A percentile compares a stretch with the other conserved stretches of the same genome.
phyloP scores from a whole-genome alignment of 2,888 invertebrate genomes.

The Caenorhabditis drosophilae region DNA sequence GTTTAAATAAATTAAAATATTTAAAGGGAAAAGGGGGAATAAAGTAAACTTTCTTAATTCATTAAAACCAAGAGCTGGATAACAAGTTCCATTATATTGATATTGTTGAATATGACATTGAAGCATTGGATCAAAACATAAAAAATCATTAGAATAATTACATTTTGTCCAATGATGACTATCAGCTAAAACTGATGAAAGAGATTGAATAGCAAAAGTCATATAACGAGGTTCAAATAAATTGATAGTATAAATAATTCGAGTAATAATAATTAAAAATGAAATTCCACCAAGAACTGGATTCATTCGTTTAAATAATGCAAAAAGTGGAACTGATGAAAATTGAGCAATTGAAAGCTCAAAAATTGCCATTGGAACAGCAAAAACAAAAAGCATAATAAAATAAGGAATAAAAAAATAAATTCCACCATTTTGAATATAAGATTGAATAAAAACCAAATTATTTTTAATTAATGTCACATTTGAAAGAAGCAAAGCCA shows the following conservation, averaged over 20 bases:
- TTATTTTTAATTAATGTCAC: constrained; percentile 24
- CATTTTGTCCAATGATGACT: too few species aligned
- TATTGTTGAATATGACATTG: constrained; percentile 15
- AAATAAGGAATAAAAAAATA: constrained; percentile 27
- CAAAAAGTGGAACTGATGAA: constrained; percentile 20
- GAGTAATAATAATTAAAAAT: constrained; percentile 10
- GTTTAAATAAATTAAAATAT: too few species aligned
- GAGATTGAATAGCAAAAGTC: too few species aligned
- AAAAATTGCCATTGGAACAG: constrained; percentile 31
- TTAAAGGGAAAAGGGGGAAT: too few species aligned
- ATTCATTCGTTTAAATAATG: constrained; percentile 12
- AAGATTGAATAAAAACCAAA: constrained; percentile 30
- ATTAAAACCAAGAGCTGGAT: too few species aligned
- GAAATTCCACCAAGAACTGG: constrained; percentile 21
- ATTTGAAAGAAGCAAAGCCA: constrained; percentile 13
- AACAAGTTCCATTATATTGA: constrained; percentile 9
- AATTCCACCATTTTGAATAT: constrained; percentile 27
- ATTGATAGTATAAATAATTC: constrained; percentile 20
- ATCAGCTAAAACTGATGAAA: too few species aligned
- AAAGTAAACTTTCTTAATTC: too few species aligned
- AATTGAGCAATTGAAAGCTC: constrained; percentile 28
- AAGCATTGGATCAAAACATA: constrained; percentile 15
- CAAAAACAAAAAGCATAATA: constrained; percentile 13
- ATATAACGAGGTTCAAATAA: too few species aligned
- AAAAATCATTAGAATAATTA: too few species aligned